phyloP scores from a whole-genome alignment of 2,888 invertebrate genomes.

The Philaethria dido region DNA sequence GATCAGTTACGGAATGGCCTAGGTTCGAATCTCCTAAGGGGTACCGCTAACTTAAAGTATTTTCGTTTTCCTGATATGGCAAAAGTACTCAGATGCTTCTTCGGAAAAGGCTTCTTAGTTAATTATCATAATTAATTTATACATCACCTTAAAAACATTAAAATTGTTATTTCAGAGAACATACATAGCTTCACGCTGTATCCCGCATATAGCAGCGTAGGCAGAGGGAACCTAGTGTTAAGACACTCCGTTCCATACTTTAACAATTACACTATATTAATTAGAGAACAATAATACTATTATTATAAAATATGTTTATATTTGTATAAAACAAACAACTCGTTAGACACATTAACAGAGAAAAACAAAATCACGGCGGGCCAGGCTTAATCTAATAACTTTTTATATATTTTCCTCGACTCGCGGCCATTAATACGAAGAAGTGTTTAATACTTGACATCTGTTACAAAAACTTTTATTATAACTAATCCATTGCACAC shows the following conservation, averaged over 20 bases:
- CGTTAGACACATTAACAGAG: conserved; percentile 42
- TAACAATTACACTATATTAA: too few species aligned
- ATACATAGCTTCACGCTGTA: too few species aligned
- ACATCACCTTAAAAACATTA: neutral
- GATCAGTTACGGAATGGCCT: too few species aligned
- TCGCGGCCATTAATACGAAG: conserved; percentile 77
- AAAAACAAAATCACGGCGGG: conserved; percentile 57
- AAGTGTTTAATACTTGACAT: conserved; percentile 83
- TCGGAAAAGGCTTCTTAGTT: too few species aligned
- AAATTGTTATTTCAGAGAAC: neutral
- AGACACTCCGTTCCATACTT: too few species aligned
- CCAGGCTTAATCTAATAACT: conserved; percentile 75
- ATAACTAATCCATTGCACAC: conserved; percentile 83
- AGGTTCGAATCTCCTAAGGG: too few species aligned
- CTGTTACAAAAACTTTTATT: conserved; percentile 84
- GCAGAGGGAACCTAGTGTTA: too few species aligned
- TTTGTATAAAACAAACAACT: conserved; percentile 37
- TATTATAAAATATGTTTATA: conserved; percentile 18
- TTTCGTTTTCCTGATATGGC: too few species aligned
- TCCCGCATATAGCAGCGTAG: too few species aligned
- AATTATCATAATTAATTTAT: neutral
- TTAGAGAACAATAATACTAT: too few species aligned
- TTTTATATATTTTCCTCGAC: conserved; percentile 80
- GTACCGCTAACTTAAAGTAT: too few species aligned
- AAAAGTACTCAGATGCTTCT: too few species aligned